These are phyloP conservation scores for Sciurus carolinensis DNA, from an alignment of 2,797 vertebrate genomes.

Conservation along the genomic window DNA sequence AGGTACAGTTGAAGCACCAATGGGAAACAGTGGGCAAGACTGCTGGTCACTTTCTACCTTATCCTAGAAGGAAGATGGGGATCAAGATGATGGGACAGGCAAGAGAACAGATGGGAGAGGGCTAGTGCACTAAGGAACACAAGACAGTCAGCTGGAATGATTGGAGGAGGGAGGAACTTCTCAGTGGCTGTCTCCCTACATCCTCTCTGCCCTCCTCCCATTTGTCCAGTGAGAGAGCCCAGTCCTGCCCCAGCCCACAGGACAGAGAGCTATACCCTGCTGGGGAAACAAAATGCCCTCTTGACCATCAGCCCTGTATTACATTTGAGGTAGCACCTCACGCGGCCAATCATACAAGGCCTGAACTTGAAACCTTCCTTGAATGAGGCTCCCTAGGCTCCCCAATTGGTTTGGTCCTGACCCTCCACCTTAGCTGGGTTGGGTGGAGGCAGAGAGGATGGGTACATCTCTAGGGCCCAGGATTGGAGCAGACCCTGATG, in stretches of 20 bases:
- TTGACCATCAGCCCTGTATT: not conserved
- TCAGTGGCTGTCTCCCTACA: not conserved
- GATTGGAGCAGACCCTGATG: not conserved
- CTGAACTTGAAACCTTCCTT: constrained; percentile 14
- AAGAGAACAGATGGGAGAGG: not conserved
- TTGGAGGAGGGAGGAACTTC: not conserved
- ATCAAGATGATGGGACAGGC: not conserved
- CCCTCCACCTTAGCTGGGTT: not conserved
- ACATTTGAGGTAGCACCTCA: not conserved
- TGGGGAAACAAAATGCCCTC: not conserved
- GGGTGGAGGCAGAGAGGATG: not conserved
- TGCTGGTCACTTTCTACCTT: not conserved
- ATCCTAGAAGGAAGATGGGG: constrained; percentile 2
- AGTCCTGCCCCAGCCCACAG: not conserved
- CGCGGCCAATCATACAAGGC: not conserved
- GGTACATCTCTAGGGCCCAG: not conserved
- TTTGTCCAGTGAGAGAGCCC: not conserved
- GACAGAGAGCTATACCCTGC: not conserved
- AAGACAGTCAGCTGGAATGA: not conserved
- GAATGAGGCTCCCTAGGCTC: not conserved
- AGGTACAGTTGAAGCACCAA: not conserved
- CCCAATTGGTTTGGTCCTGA: not conserved
- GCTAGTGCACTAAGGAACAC: not conserved
- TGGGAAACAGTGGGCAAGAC: constrained; percentile 18
- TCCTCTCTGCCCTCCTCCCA: too few relatives aligned